These are phyloP conservation scores for Enteromius radiatus DNA, from an alignment of 2,797 vertebrate genomes.

Conservation along the genomic window DNA sequence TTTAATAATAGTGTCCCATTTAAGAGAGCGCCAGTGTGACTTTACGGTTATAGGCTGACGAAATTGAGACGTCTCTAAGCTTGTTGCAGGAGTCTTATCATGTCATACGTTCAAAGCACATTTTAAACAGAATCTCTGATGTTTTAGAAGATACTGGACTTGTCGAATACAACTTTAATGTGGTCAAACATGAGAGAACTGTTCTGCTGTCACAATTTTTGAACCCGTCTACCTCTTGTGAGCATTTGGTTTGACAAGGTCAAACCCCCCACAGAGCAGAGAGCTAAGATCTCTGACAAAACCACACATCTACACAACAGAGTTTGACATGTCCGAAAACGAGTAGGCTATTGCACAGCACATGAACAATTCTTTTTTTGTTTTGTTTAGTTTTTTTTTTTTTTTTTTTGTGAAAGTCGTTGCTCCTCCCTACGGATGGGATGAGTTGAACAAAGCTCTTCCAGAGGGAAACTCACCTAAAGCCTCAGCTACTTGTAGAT, in stretches of 20 bases:
- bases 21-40: neutral
- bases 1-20: slow-evolving; percentile 51
- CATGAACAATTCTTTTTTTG: neutral
- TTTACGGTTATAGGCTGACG: neutral
- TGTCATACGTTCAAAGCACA: slow-evolving; percentile 16
- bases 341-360: slow-evolving; percentile 35
- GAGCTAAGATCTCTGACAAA: slow-evolving; percentile 36
- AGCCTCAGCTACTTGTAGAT: slow-evolving; percentile 3
- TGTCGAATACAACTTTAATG: slow-evolving; percentile 47
- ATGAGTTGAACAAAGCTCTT: slow-evolving; percentile 16
- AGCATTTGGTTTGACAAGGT: slow-evolving; percentile 39
- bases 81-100: slow-evolving; percentile 15
- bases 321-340: slow-evolving; percentile 47
- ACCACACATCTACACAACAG: slow-evolving; percentile 49
- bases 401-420: slow-evolving; percentile 10
- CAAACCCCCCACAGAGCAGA: slow-evolving; percentile 59
- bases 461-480: slow-evolving; percentile 26
- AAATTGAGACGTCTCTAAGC: neutral
- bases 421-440: slow-evolving; percentile 4
- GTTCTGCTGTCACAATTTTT: slow-evolving; percentile 37
- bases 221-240: slow-evolving; percentile 30
- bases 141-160: slow-evolving; percentile 21
- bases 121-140: slow-evolving; percentile 35
- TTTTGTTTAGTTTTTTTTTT: neutral
- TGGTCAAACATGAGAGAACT: slow-evolving; percentile 38